Evolutionary conservation across 92 coral and sea anemone species (phyloP).

Genomic region (Galaxea fascicularis): DNA sequence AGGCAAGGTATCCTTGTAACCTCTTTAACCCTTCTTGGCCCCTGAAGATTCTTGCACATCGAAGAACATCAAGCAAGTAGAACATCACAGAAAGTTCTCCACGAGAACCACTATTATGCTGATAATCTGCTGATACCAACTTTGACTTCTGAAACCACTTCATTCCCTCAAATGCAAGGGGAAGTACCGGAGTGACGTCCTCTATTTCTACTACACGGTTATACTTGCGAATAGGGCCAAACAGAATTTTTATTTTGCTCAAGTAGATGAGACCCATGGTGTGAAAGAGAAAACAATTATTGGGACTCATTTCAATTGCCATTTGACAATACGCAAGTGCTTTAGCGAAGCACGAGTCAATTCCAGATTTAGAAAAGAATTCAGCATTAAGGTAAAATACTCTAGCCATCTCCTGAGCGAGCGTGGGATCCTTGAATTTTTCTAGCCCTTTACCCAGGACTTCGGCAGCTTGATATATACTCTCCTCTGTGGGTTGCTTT

Average conservation of each 20-base stretch:
- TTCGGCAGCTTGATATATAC: conserved; percentile 30
- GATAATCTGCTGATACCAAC: conserved; percentile 12
- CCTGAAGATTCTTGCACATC: conserved; percentile 33
- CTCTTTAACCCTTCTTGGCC: conserved; percentile 22
- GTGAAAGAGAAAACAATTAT: conserved; percentile 28
- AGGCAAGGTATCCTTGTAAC: conserved; percentile 41
- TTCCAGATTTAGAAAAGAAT: not conserved
- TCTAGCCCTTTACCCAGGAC: conserved; percentile 43
- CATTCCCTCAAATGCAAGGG: conserved; percentile 11
- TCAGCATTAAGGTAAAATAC: conserved; percentile 53
- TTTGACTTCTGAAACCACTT: conserved; percentile 42
- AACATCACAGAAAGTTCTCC: conserved; percentile 60
- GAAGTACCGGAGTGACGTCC: not conserved
- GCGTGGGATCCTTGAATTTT: conserved; percentile 44
- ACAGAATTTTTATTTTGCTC: conserved; percentile 39
- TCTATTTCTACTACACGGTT: not conserved
- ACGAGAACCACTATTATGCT: conserved; percentile 19
- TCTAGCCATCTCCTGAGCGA: conserved; percentile 60
- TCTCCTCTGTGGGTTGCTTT: conserved; percentile 28
- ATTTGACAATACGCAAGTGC: not conserved
- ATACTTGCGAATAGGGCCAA: not conserved
- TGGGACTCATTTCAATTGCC: conserved; percentile 5
- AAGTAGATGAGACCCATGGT: conserved; percentile 60
- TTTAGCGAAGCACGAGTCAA: conserved; percentile 14
- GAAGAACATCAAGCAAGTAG: conserved; percentile 52